Evolutionary conservation across 2,113 vertebrate species (phyloP).

Genomic region (Oncorhynchus nerka): DNA sequence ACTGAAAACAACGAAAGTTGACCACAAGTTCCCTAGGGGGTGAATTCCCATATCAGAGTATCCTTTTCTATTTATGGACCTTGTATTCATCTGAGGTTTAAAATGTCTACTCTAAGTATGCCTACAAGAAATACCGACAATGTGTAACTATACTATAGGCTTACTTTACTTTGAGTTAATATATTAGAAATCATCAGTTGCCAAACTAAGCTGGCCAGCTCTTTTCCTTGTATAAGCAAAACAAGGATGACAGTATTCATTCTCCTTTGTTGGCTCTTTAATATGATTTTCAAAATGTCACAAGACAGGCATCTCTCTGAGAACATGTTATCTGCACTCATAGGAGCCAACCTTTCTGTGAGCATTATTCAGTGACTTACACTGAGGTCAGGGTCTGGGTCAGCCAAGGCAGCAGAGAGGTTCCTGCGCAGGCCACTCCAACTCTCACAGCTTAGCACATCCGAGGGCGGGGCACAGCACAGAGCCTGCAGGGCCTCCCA

Average conservation of each 20-base stretch:
- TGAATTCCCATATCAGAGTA: background rate
- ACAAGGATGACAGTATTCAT: no score
- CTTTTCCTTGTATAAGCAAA: no score
- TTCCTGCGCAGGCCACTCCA: slow-evolving; percentile 84
- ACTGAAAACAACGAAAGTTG: background rate
- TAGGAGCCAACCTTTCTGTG: background rate
- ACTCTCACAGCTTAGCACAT: slow-evolving; percentile 87
- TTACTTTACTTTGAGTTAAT: no score
- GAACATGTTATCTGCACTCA: background rate
- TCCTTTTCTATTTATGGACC: background rate
- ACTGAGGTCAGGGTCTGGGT: slow-evolving; percentile 82
- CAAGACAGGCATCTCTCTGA: no score
- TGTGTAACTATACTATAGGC: no score
- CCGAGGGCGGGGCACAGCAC: slow-evolving; percentile 84
- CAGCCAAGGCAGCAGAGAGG: slow-evolving; percentile 76
- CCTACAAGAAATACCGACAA: no score
- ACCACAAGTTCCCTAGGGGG: background rate
- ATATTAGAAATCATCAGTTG: no score
- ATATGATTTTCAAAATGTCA: background rate
- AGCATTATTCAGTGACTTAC: slow-evolving; percentile 71
- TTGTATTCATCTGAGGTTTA: background rate
- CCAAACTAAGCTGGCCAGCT: no score
- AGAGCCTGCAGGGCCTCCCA: slow-evolving; percentile 84
- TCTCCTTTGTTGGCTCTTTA: no score
- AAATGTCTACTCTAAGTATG: background rate